Evolutionary conservation across 2,888 invertebrate genomes (phyloP), one percentile per base, ranked within the genome.

Genomic region (Cephus rjabovi): DNA sequence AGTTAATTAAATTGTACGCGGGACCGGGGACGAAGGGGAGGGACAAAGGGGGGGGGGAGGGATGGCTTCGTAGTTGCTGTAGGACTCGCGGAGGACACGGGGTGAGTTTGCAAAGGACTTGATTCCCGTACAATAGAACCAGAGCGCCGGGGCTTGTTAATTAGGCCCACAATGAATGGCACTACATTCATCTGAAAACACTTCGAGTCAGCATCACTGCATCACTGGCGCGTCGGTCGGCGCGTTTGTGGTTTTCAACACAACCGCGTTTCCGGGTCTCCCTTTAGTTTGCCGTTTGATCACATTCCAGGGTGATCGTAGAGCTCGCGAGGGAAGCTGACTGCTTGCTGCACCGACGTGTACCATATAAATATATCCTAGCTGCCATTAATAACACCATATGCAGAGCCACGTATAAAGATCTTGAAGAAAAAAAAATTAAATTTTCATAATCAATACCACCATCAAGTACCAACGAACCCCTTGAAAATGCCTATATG

Each of bases 1-100:
- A 87, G 88, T 90, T 90, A 89, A 90, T 89, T 90, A 89, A 90
- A 90, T 89, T 90, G 87, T 85, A 83, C 79, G 80, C 79, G 81
- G 75, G 79, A 74, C 80, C 80, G 79, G 79, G 76, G 70, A 76
- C 70, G 79, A 75, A 79, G 82, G 80, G 78, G 79, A 75, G 15
- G 33, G 33, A 9, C 12, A 9, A 9, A 0, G 15, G 40, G 15
- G 4, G 15, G 12, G 40, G 0, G 2, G 4, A 4, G 0, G 40
- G 4, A 6, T 40, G 40, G 15, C 40, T 40, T 15, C 40, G 40
- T 15, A 15, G 40, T 40, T 15, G 40, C 40, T 40, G 40, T 6
- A 40, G 40, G 40, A 40, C 40, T 40, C 40, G 40, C 40, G 40
- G 40, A 40, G 40, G 40, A 40, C 40, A 15, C 74, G 34, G 74